Base-by-base conservation (phyloP, 2,797 vertebrate species). In the Xenops minutus region DNA sequence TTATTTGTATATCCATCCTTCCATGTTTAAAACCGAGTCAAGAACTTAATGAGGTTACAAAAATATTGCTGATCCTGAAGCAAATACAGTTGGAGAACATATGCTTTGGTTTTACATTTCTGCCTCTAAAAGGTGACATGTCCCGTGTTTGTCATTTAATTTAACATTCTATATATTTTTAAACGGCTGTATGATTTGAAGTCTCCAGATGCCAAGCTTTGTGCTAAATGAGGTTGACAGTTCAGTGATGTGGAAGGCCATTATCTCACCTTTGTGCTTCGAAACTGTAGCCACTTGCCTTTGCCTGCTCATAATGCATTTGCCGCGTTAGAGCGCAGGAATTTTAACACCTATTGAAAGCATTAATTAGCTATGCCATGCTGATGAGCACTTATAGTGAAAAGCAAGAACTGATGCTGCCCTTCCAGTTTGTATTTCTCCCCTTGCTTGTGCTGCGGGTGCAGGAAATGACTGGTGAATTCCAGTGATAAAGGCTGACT, bases 221-320 rank as follows among this genome's bases (percentile, higher is more conserved):
- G 98, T 95, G 71, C 97, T 99, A 98, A 99, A 97, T 64, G 49
- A 96, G 96, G 96, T 96, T 98, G 99, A 98, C 98, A 97, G 98
- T 95, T 98, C 98, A 98, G 98, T 98, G 98, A 96, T 90, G 97
- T 94, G 92, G 97, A 98, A 98, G 97, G 95, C 98, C 98, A 98
- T 99, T 98, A 98, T 98, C 98, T 98, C 98, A 98, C 98, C 98
- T 98, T 98, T 97, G 98, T 98, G 98, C 98, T 98, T 98, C 98
- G 97, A 97, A 98, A 98, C 98, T 98, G 95, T 95, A 96, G 97
- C 97, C 98, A 97, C 97, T 98, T 98, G 98, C 97, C 98, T 98
- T 97, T 97, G 89, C 96, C 96, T 98, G 81, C 91, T 98, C 97
- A 97, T 98, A 98, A 99, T 98, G 98, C 98, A 98, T 98, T 96